Conservation (phyloP, 2,797 vertebrate genomes). For the Enteromius trimaculatus region DNA sequence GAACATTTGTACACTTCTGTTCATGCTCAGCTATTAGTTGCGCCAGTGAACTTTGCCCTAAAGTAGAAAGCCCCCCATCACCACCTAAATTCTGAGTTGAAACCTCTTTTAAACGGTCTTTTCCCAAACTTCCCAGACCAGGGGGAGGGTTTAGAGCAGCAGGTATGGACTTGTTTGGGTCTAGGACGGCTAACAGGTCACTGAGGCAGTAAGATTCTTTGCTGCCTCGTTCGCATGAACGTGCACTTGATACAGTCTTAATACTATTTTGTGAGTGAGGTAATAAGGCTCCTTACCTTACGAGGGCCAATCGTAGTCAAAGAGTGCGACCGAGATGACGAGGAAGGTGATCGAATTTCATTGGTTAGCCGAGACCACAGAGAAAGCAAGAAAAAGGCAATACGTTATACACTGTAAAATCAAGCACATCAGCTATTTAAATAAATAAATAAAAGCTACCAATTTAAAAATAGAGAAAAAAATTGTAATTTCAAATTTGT, state of each 20-base stretch:
- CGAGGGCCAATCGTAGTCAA: slow-evolving; percentile 90
- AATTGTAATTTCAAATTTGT: too few relatives aligned
- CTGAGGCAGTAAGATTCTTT: slow-evolving; percentile 61
- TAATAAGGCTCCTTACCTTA: slow-evolving; percentile 99
- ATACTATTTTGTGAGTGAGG: slow-evolving; percentile 76
- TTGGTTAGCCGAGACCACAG: slow-evolving; percentile 39
- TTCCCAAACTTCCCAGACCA: slow-evolving; percentile 15
- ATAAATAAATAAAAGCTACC: too few relatives aligned
- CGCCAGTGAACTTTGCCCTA: slow-evolving; percentile 67
- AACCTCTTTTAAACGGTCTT: neutral
- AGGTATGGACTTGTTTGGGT: slow-evolving; percentile 58
- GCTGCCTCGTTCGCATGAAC: slow-evolving; percentile 48
- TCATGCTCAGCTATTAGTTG: slow-evolving; percentile 73
- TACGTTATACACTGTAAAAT: slow-evolving; percentile 82
- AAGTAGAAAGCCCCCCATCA: neutral
- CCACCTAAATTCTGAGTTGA: slow-evolving; percentile 10
- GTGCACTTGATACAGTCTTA: slow-evolving; percentile 57
- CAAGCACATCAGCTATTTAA: too few relatives aligned
- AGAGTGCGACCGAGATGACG: slow-evolving; percentile 51
- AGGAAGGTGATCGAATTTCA: slow-evolving; percentile 46
- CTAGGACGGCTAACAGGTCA: slow-evolving; percentile 67
- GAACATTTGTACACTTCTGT: slow-evolving; percentile 55
- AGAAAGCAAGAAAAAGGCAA: slow-evolving; percentile 81
- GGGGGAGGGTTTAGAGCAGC: neutral
- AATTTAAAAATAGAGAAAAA: too few relatives aligned